A percentile compares a stretch with the other conserved stretches of the same genome.
Conservation (phyloP, 2,113 vertebrate species). For the Phylloscopus trochiloides region DNA sequence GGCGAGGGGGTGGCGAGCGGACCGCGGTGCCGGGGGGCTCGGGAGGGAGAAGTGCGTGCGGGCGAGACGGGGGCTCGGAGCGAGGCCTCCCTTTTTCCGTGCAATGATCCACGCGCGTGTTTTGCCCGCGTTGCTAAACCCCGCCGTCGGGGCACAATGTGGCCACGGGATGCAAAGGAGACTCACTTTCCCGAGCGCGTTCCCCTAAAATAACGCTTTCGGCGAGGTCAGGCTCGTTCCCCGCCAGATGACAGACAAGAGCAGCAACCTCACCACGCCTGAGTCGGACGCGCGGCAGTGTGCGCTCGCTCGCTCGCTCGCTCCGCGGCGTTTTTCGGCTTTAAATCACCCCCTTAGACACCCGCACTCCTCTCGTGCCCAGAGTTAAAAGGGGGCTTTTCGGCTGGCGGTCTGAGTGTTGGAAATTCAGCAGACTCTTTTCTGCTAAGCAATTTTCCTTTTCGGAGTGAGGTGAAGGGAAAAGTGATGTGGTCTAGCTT, state of each 20-base stretch:
- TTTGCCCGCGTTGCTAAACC: not conserved
- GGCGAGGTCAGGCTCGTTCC: not conserved
- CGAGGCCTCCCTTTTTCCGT: not conserved
- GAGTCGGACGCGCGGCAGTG: not conserved
- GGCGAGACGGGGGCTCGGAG: not conserved
- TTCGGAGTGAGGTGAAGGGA: not conserved
- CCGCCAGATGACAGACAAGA: constrained; percentile 47
- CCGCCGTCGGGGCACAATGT: not conserved
- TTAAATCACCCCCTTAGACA: not conserved
- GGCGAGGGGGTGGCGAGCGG: not conserved
- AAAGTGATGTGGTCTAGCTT: constrained; percentile 10
- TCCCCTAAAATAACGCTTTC: not conserved
- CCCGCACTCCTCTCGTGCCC: not conserved
- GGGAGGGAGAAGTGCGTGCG: not conserved
- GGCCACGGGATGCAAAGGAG: not conserved
- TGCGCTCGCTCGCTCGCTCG: not conserved
- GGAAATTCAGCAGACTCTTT: not conserved
- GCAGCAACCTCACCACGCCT: not conserved
- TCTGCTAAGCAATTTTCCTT: not conserved
- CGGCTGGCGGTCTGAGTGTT: not conserved
- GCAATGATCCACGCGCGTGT: not conserved
- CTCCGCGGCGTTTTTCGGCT: not conserved
- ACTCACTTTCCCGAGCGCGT: not conserved
- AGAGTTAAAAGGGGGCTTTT: not conserved
- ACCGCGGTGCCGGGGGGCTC: not conserved